Evolutionary conservation across 2,888 invertebrate species (phyloP), one percentile per base, ranked within the genome.

Genomic region (Geophilus truncorum): DNA sequence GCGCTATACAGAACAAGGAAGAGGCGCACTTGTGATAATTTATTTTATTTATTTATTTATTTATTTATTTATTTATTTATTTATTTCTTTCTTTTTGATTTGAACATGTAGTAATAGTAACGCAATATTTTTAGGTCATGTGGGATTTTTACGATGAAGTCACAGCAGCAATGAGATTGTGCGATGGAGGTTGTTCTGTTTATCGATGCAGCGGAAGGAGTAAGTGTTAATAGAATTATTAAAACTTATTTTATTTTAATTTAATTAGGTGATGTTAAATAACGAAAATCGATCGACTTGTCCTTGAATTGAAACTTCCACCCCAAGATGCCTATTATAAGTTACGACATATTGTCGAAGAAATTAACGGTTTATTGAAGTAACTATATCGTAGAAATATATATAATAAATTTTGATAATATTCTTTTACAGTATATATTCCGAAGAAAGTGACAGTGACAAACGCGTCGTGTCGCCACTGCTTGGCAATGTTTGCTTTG

Each of bases 121-220:
- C n/a, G n/a, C n/a, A n/a, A n/a, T n/a, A n/a, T 83, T 85, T 85
- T 77, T 84, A 91, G 93, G 98, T 0, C 99, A 99, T 89, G 98
- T 99, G 0, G n/a, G 99, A 99, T 87, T 99, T 98, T 87, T 98
- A 98, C 34, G 99, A 99, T 88, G 99, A 99, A 89, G 97, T 95
- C 2, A 97, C 98, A 0, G 98, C 99, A 3, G 96, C 98, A 0
- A 93, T 97, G 89, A 91, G 99, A 82, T 89, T 98, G 7, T 90
- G 90, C 85, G 93, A 93, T 90, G 97, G 97, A 75, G n/a, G 94
- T 97, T 9, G 94, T 98, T 0, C 88, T 99, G 0, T 95, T 99
- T 86, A 94, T 99, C 6, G 99, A 99, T 88, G 98, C 98, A 0
- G 98, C 98, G 0, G 99, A 99, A 88, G 99, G 99, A 80, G 97